Percentiles rank a stretch among this genome's conserved stretches.
Conservation (phyloP, 1,140 invertebrate genomes). For the Neodiprion virginianus region DNA sequence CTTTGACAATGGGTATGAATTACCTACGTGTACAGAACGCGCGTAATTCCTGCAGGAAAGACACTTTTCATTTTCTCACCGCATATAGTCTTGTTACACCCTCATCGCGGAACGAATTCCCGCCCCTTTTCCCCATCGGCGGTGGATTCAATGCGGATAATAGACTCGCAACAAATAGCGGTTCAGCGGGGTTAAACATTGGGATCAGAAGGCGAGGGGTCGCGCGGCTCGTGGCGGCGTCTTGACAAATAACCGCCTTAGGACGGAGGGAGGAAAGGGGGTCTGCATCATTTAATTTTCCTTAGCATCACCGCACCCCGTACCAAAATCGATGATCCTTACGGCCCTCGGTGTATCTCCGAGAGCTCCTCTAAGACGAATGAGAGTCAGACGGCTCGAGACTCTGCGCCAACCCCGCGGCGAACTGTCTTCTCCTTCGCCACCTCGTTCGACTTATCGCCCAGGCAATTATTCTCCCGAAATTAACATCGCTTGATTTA, state of each 20-base stretch:
- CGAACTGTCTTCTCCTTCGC: constrained; percentile 51
- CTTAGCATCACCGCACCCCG: constrained; percentile 43
- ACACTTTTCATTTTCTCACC: too few relatives aligned
- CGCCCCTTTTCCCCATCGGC: background rate
- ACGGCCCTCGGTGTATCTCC: constrained; percentile 47
- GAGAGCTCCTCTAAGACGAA: constrained; percentile 53
- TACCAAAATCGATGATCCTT: constrained; percentile 59
- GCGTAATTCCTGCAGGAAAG: too few relatives aligned
- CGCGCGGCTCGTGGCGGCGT: constrained; percentile 33
- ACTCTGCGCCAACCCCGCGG: constrained; percentile 44
- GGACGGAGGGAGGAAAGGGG: constrained; percentile 30
- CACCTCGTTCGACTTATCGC: constrained; percentile 49
- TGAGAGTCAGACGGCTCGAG: constrained; percentile 35
- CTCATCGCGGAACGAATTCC: too few relatives aligned
- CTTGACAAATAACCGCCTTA: constrained; percentile 61
- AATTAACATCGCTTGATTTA: constrained; percentile 46
- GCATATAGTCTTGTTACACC: too few relatives aligned
- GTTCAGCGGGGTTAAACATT: constrained; percentile 40
- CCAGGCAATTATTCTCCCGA: constrained; percentile 56
- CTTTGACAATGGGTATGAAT: too few relatives aligned
- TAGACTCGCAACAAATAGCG: constrained; percentile 47
- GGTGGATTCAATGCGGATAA: constrained; percentile 37
- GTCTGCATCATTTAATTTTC: constrained; percentile 63
- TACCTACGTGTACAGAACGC: too few relatives aligned
- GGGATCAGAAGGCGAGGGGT: constrained; percentile 31